A percentile compares a stretch with the other conserved stretches of the same genome.
phyloP scores from a whole-genome alignment of 2,797 vertebrate genomes.

The Sebastes minor region DNA sequence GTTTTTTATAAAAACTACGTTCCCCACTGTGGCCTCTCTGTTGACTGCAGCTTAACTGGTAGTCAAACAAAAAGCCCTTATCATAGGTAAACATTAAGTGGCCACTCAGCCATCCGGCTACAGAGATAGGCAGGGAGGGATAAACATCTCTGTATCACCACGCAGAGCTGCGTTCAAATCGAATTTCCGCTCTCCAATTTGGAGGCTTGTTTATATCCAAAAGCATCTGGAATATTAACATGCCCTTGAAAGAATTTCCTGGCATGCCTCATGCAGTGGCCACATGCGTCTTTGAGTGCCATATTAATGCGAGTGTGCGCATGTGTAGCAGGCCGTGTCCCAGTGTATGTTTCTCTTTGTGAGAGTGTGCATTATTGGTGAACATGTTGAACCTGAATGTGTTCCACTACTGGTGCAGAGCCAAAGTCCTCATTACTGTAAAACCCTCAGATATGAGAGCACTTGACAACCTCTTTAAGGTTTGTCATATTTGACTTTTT shows the following conservation, averaged over 20 bases:
- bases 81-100: constrained; percentile 74
- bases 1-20: constrained; percentile 38
- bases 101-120: constrained; percentile 69
- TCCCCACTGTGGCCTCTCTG: constrained; percentile 52
- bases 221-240: constrained; percentile 84
- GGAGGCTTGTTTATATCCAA: constrained; percentile 75
- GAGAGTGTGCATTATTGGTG: neutral
- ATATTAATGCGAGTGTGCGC: constrained; percentile 27
- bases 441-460: neutral
- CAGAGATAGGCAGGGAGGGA: constrained; percentile 63
- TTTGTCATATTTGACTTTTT: neutral
- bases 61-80: constrained; percentile 70
- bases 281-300: constrained; percentile 58
- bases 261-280: constrained; percentile 69
- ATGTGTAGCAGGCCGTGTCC: constrained; percentile 24
- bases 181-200: constrained; percentile 73
- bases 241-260: constrained; percentile 79
- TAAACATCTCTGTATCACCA: constrained; percentile 68
- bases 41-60: constrained; percentile 63
- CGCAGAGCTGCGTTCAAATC: constrained; percentile 66
- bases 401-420: neutral
- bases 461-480: neutral
- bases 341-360: neutral
- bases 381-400: neutral
- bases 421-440: neutral